Evolutionary conservation across 2,113 vertebrate species (phyloP).

Genomic region (Puma concolor): DNA sequence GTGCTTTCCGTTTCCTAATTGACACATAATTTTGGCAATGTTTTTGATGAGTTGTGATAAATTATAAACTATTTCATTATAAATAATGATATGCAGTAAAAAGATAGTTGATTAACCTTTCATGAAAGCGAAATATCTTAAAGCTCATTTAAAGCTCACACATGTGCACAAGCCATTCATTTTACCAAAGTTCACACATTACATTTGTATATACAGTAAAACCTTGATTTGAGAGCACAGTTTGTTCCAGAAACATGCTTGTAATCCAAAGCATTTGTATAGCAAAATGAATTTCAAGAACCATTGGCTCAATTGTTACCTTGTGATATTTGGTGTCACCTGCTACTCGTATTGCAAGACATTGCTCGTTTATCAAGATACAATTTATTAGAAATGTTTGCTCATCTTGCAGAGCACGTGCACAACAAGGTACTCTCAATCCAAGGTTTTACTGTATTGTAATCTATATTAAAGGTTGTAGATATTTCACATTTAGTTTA

Average conservation of each 20-base stretch:
- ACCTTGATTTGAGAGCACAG: too few species aligned
- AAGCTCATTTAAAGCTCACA: neutral
- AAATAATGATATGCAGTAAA: neutral
- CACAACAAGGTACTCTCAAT: too few species aligned
- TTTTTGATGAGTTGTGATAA: neutral
- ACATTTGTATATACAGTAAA: neutral
- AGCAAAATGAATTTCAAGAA: too few species aligned
- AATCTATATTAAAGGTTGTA: neutral
- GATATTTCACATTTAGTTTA: neutral
- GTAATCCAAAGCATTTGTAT: too few species aligned
- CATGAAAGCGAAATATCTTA: neutral
- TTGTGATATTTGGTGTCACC: too few species aligned
- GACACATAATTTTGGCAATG: neutral
- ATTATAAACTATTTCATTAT: neutral
- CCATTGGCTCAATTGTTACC: too few species aligned
- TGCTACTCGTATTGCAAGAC: too few species aligned
- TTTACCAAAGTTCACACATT: neutral
- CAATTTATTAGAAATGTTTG: too few species aligned
- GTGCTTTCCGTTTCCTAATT: neutral
- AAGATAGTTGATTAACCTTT: neutral
- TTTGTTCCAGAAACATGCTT: too few species aligned
- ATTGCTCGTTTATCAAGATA: too few species aligned
- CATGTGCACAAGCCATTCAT: accelerated
- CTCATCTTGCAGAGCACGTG: too few species aligned
- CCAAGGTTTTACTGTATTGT: too few species aligned